These are phyloP conservation scores for Nothobranchius furzeri DNA, from an alignment of 2,113 vertebrate genomes.

Conservation along the genomic window DNA sequence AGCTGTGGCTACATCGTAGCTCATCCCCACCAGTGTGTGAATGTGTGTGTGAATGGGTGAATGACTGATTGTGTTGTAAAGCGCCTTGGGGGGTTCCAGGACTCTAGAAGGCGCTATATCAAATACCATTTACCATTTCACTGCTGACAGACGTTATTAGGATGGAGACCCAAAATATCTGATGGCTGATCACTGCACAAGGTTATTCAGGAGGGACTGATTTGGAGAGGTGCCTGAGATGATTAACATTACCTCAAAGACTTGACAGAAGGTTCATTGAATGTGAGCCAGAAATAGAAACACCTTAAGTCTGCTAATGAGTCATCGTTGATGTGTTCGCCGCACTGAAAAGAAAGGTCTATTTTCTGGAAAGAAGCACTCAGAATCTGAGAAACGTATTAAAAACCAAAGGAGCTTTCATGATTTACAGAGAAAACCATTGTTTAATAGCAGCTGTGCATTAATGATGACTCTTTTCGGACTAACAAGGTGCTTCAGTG, in stretches of 20 bases:
- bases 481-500: not conserved
- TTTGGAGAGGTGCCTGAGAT: not conserved
- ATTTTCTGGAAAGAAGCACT: not conserved
- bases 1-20: no score
- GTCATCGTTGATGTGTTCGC: not conserved
- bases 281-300: not conserved
- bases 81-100: no score
- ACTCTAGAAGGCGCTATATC: no score
- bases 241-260: not conserved
- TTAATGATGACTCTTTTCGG: not conserved
- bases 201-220: constrained; percentile 4
- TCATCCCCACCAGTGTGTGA: no score
- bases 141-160: not conserved
- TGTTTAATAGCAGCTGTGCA: not conserved
- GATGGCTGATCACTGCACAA: constrained; percentile 13
- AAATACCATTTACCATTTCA: no score
- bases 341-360: not conserved
- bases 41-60: no score
- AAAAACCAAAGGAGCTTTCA: no score
- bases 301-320: no score
- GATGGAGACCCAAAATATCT: not conserved
- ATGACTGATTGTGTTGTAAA: no score
- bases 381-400: no score
- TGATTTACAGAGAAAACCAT: no score
- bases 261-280: not conserved